A percentile compares a stretch with the other conserved stretches of the same genome.
These are phyloP conservation scores for Brachycybe producta DNA, from an alignment of 2,888 invertebrate species.

Conservation along the genomic window DNA sequence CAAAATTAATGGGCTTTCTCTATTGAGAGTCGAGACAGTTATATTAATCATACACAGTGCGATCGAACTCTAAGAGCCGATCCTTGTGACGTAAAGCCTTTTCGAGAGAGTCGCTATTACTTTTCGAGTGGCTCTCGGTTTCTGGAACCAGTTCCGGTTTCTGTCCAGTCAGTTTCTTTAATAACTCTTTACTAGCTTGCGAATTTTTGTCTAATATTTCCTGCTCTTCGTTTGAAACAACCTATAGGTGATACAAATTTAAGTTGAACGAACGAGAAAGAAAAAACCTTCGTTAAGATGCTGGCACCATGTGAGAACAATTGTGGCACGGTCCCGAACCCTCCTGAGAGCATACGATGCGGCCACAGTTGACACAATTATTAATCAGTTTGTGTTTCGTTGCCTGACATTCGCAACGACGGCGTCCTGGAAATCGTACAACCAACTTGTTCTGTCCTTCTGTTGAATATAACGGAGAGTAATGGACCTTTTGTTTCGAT, in stretches of 20 bases:
- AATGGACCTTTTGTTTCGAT: conserved; percentile 45
- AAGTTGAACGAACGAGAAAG: neutral
- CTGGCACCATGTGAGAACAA: conserved; percentile 66
- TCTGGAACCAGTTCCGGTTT: conserved; percentile 13
- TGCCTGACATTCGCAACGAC: conserved; percentile 84
- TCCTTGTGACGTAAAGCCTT: conserved; percentile 66
- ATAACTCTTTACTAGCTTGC: conserved; percentile 52
- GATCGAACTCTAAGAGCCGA: conserved; percentile 68
- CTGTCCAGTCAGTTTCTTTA: conserved; percentile 45
- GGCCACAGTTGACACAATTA: conserved; percentile 86
- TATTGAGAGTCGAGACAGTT: neutral
- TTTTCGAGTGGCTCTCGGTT: neutral
- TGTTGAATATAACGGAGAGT: conserved; percentile 56
- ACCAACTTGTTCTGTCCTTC: conserved; percentile 47
- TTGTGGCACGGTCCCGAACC: conserved; percentile 92
- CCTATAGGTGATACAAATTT: conserved; percentile 35
- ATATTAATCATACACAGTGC: conserved; percentile 46
- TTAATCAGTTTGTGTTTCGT: conserved; percentile 75
- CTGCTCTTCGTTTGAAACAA: conserved; percentile 58
- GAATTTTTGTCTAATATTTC: conserved; percentile 50
- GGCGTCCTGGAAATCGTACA: conserved; percentile 53
- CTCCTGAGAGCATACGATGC: conserved; percentile 89
- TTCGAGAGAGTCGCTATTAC: conserved; percentile 44
- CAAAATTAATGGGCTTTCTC: neutral
- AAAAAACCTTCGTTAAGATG: neutral